Conservation (phyloP, 2,888 invertebrate genomes). For the Clistopyga incitator region DNA sequence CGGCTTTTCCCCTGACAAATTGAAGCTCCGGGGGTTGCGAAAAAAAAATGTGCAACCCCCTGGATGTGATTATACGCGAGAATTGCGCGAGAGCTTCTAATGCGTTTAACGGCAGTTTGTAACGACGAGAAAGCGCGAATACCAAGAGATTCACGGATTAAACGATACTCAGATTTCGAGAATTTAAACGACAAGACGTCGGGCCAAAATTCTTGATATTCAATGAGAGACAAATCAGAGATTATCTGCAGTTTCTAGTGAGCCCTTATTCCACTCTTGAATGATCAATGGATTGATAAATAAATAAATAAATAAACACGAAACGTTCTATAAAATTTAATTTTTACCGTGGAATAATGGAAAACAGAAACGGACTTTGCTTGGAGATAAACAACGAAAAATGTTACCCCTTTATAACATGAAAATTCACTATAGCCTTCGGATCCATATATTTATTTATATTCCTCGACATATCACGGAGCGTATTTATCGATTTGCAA, state of each 20-base stretch:
- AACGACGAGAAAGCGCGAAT: neutral
- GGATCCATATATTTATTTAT: neutral
- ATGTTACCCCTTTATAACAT: neutral
- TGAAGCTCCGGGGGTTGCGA: constrained; percentile 48
- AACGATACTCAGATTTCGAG: neutral
- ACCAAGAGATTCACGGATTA: neutral
- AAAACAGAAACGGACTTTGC: neutral
- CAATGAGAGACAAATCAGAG: no score
- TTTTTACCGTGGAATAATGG: neutral
- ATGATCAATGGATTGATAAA: neutral
- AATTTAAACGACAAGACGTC: no score
- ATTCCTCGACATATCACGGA: neutral
- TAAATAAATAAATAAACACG: no score
- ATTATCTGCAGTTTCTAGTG: no score
- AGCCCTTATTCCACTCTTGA: neutral
- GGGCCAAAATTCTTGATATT: no score
- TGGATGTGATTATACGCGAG: constrained; percentile 21
- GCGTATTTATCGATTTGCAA: constrained; percentile 13
- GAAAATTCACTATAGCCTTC: neutral
- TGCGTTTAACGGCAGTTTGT: neutral
- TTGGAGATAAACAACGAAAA: neutral
- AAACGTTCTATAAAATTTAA: neutral
- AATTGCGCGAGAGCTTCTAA: constrained; percentile 20
- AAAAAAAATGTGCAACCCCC: constrained; percentile 47
- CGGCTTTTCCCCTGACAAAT: constrained; percentile 50